Base-by-base conservation (phyloP, 2,888 invertebrate species). In the Drosophila percnosoma region DNA sequence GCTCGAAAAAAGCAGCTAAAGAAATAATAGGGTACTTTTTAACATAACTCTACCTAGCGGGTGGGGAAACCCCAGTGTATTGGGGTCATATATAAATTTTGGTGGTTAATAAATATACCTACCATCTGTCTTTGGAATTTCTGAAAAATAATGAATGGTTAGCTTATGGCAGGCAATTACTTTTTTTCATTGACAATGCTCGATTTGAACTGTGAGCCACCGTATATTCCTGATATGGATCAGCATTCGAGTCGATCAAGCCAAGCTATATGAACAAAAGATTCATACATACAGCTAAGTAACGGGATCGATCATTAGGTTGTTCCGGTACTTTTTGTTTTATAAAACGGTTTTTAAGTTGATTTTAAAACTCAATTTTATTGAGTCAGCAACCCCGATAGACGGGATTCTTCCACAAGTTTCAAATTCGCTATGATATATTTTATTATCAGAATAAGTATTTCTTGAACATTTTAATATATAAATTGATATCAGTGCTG, bases 401-500 rank as follows among this genome's bases (percentile, higher is more conserved):
- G 11, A 21, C 18, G 15, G 21, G 29, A 7, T 18, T 38, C 18
- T n/a, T 38, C n/a, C 36, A 53, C 45, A 67, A 67, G n/a, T 27
- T 68, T 55, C 15, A 55, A 55, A 68, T 67, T 49, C 54, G 48
- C 67, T 68, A 55, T 48, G 51, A 57, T 69, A 69, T 69, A 49
- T 61, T 70, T 71, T 72, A 57, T 62, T 62, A 57, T 71, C 53
- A 27, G 59, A 53, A 60, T 71, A 68, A 52, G 51, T 57, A 40
- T 57, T 36, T 69, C 42, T 58, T 68, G 52, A 54, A 69, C 69
- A 60, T 70, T 31, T 53, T 70, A 51, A 45, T 71, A 70, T 36
- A 69, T 53, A 53, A 49, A 61, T 61, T 71, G 49, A 42, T 76
- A 67, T 78, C 80, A 76, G 77, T 77, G 76, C 61, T 63, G 53